Evolutionary conservation across 2,113 vertebrate species (phyloP).

Genomic region (Ageneiosus marmoratus): DNA sequence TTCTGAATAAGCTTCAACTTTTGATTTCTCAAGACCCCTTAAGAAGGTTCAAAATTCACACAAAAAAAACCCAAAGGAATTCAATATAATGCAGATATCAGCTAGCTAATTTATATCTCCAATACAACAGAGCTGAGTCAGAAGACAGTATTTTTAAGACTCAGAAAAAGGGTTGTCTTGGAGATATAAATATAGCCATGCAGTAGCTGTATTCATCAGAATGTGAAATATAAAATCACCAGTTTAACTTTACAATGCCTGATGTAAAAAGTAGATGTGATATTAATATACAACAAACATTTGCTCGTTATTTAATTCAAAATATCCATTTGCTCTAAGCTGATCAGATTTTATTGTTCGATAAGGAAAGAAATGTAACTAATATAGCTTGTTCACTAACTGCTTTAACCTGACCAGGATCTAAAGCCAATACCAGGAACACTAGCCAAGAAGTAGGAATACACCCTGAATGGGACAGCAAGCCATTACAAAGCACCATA

Average conservation of each 20-base stretch:
- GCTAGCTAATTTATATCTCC: not conserved
- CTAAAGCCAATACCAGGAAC: not conserved
- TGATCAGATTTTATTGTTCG: not conserved
- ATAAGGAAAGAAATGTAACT: too few relatives aligned
- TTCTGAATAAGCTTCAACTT: constrained; percentile 33
- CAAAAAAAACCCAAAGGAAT: constrained; percentile 3
- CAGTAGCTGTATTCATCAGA: not conserved
- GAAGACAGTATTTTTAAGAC: not conserved
- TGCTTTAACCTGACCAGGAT: not conserved
- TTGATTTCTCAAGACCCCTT: not conserved
- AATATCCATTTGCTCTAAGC: not conserved
- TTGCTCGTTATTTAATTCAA: not conserved
- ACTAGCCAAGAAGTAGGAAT: not conserved
- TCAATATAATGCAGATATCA: not conserved
- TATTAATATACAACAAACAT: not conserved
- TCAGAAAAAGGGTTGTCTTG: not conserved
- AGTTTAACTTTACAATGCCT: not conserved
- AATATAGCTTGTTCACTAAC: not conserved
- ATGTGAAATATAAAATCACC: not conserved
- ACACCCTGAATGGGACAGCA: not conserved
- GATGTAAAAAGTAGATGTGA: not conserved
- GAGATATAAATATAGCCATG: not conserved
- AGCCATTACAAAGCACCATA: not conserved
- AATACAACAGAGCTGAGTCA: too few relatives aligned
- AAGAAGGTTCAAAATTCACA: constrained; percentile 11